Percentiles rank a stretch among this genome's conserved stretches.
Conservation (phyloP, 2,888 invertebrate species). For the Galeruca laticollis region DNA sequence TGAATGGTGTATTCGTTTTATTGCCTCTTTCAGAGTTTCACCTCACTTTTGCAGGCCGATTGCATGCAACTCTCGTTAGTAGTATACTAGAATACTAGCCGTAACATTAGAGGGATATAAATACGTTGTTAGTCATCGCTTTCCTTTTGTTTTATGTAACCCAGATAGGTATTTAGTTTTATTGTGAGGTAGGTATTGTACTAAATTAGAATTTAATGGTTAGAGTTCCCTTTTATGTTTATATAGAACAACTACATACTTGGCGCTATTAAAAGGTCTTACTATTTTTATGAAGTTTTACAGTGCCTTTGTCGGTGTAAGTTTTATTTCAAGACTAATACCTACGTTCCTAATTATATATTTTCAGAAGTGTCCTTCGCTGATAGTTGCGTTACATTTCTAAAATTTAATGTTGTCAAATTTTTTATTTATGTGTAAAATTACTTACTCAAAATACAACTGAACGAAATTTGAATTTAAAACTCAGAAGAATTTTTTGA, state of each 20-base stretch:
- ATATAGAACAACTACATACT: neutral
- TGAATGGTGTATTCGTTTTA: slow-evolving; percentile 44
- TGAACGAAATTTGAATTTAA: too few species aligned
- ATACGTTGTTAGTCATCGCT: slow-evolving; percentile 33
- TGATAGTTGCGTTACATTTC: too few species aligned
- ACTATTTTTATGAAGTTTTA: too few species aligned
- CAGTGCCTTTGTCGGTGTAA: too few species aligned
- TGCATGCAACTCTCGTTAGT: slow-evolving; percentile 40
- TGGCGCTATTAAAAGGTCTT: too few species aligned
- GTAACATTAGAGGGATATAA: slow-evolving; percentile 39
- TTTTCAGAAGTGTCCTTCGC: too few species aligned
- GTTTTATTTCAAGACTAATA: too few species aligned
- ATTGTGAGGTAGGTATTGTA: neutral
- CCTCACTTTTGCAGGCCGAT: slow-evolving; percentile 18
- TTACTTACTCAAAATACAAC: too few species aligned
- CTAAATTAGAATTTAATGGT: neutral
- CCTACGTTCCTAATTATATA: too few species aligned
- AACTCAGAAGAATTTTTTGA: too few species aligned
- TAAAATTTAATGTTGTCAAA: too few species aligned
- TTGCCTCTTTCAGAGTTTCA: slow-evolving; percentile 35
- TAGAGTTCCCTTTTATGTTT: neutral
- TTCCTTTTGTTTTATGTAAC: slow-evolving; percentile 27
- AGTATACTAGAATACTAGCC: slow-evolving; percentile 17
- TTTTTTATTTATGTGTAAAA: too few species aligned
- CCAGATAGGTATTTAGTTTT: slow-evolving; percentile 1